A percentile compares a stretch with the other conserved stretches of the same genome.
Evolutionary conservation across 2,888 invertebrate species (phyloP).

Genomic region (Arrhopalites spinosus): DNA sequence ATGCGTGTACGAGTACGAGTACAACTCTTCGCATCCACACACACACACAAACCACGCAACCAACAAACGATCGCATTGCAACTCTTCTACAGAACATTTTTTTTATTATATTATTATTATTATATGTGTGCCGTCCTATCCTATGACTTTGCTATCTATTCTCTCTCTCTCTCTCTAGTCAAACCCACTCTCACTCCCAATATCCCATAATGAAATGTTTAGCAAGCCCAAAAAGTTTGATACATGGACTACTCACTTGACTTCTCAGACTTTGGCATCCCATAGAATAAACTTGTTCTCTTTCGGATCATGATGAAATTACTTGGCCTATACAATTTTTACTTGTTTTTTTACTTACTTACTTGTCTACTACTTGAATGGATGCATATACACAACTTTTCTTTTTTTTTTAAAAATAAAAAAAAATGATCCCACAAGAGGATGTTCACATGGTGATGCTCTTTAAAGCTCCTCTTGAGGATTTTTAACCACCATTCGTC

Average conservation of each 20-base stretch:
- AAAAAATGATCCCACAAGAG: too few relatives aligned
- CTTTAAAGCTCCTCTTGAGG: too few relatives aligned
- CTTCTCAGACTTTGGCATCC: constrained; percentile 4
- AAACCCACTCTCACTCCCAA: neutral
- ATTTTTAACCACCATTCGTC: too few relatives aligned
- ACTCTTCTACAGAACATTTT: neutral
- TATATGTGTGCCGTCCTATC: constrained; percentile 25
- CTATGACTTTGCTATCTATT: constrained; percentile 25
- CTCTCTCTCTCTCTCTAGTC: neutral
- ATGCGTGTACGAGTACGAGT: constrained; percentile 26
- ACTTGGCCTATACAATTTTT: neutral
- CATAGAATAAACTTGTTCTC: neutral
- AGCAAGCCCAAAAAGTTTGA: constrained; percentile 26
- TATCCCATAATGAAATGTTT: constrained; percentile 32
- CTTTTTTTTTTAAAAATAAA: neutral
- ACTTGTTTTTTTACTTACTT: neutral
- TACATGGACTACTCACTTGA: constrained; percentile 20
- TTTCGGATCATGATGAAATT: neutral
- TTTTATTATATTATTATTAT: neutral
- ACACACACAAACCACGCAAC: neutral
- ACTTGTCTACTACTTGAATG: neutral
- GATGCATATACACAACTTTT: neutral
- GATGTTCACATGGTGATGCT: too few relatives aligned
- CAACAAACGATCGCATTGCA: constrained; percentile 14
- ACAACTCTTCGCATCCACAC: neutral